phyloP scores from a whole-genome alignment of 2,113 vertebrate species.

The Cochlearius cochlearius region DNA sequence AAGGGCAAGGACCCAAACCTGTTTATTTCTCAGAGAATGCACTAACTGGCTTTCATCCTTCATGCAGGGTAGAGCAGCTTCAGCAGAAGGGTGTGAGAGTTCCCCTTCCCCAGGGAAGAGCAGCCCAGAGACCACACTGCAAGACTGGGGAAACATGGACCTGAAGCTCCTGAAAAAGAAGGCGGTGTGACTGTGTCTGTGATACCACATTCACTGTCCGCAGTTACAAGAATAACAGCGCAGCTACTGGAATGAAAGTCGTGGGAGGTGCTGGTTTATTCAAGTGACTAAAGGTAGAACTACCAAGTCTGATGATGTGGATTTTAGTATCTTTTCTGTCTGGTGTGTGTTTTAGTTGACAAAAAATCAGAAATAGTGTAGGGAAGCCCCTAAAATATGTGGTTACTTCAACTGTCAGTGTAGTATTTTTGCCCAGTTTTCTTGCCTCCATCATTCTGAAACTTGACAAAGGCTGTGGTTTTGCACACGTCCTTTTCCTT shows the following conservation, averaged over 20 bases:
- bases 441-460: constrained; percentile 28
- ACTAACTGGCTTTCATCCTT: background rate
- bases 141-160: background rate
- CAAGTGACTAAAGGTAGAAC: background rate
- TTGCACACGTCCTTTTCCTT: background rate
- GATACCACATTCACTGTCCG: background rate
- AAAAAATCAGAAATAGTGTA: background rate
- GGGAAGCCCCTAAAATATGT: constrained; percentile 37
- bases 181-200: fast-evolving
- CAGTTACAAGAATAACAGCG: background rate
- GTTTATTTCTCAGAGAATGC: background rate
- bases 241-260: background rate
- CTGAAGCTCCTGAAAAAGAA: background rate
- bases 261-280: background rate
- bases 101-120: background rate
- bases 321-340: background rate
- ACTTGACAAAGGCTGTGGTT: background rate
- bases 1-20: background rate
- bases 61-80: background rate
- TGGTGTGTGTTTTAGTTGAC: background rate
- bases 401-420: constrained; percentile 8
- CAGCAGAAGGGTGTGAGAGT: background rate
- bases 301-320: background rate
- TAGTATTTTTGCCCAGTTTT: background rate
- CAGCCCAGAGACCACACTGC: background rate